A percentile compares a stretch with the other conserved stretches of the same genome.
These are phyloP conservation scores for Sylvilagus bachmani DNA, from an alignment of 2,113 vertebrate genomes.

Conservation along the genomic window DNA sequence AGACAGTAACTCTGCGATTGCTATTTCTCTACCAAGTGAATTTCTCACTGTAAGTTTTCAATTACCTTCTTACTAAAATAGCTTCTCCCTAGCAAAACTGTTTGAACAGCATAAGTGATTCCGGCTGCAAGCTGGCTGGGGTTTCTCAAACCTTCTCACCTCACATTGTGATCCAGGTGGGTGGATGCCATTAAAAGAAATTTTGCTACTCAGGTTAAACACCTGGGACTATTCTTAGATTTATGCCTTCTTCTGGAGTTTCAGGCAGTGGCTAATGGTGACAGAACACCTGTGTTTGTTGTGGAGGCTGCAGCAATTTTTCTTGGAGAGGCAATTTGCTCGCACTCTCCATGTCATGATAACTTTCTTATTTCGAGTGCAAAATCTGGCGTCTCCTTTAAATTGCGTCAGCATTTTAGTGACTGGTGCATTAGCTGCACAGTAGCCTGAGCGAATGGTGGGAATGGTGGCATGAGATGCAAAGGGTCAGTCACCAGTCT, in stretches of 20 bases:
- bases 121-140: background rate
- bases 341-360: background rate
- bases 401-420: background rate
- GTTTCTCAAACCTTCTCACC: background rate
- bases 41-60: background rate
- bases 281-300: conserved; percentile 46
- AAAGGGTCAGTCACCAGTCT: background rate
- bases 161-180: background rate
- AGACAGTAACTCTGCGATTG: background rate
- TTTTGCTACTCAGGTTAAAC: background rate
- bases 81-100: background rate
- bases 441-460: background rate
- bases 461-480: background rate
- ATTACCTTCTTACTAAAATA: background rate
- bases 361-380: conserved; percentile 12
- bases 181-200: background rate
- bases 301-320: background rate
- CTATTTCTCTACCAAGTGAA: background rate
- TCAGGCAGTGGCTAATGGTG: conserved; percentile 50
- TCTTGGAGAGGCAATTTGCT: conserved; percentile 47
- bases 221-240: background rate
- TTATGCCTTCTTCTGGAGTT: background rate
- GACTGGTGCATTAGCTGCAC: background rate
- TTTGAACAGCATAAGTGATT: background rate
- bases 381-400: conserved; percentile 15